Evolutionary conservation across 2,113 vertebrate species (phyloP), one percentile per base, ranked within the genome.

Genomic region (Rafetus swinhoei): DNA sequence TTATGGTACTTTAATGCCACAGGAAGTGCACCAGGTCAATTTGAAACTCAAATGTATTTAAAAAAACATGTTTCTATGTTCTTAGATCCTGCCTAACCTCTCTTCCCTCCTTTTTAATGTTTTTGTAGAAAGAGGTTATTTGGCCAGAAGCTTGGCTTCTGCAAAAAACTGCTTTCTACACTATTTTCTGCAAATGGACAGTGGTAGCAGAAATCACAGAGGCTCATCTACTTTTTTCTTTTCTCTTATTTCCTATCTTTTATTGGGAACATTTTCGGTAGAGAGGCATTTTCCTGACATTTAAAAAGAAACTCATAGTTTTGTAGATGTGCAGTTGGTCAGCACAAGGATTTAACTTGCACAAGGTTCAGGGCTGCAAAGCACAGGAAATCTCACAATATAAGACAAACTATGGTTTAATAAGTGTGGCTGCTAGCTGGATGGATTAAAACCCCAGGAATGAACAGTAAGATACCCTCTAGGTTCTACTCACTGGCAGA

Each of bases 21-120:
- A 89, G 93, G 94, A 96, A 95, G 85, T 59, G 76, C 2, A 88
- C 2, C 24, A 83, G 84, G 86, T 35, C 92, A 89, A 87, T 25
- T n/a, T 87, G 35, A 96, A 96, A 85, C 90, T 65, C 74, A 89
- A 90, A 91, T 94, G 55, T 90, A 81, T 74, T 65, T 84, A 96
- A 93, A 85, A 95, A 84, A 96, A 80, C 72, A 87, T 90, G 93
- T 53, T 87, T 93, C 83, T 53, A 14, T 32, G 79, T 81, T 84
- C n/a, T 88, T 85, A 79, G 39, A 82, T 95, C 81, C 92, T 32
- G 22, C 32, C 35, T 54, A 79, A 76, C 35, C 77, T 91, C 60
- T 81, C 91, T 87, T 88, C 93, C 89, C 88, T 85, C 85, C n/a
- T 82, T 13, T 94, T 86, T 89, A 82, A 60, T 59, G 45, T 69